phyloP scores from a whole-genome alignment of 2,888 invertebrate genomes.

The Empis livida region DNA sequence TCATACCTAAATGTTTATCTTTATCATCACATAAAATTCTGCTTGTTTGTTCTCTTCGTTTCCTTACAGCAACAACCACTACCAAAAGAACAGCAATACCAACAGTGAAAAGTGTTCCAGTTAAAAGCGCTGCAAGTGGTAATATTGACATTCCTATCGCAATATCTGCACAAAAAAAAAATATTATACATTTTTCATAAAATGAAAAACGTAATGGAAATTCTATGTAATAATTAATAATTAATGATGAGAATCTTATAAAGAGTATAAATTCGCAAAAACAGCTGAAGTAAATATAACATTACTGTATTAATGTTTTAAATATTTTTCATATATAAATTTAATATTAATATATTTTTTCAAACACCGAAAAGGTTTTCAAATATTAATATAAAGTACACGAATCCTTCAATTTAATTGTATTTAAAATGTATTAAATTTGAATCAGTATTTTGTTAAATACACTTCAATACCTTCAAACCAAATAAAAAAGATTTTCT shows the following conservation, averaged over 20 bases:
- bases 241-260: neutral
- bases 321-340: too few species aligned
- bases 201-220: neutral
- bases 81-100: constrained; percentile 50
- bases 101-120: constrained; percentile 51
- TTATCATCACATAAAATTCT: constrained; percentile 39
- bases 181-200: neutral
- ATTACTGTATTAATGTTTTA: too few species aligned
- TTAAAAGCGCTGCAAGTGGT: constrained; percentile 55
- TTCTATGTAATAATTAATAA: neutral
- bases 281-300: too few species aligned
- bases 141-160: constrained; percentile 55
- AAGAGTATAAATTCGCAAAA: too few species aligned
- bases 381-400: too few species aligned
- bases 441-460: too few species aligned
- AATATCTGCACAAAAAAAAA: constrained; percentile 40
- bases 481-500: too few species aligned
- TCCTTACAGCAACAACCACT: constrained; percentile 49
- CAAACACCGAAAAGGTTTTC: too few species aligned
- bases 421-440: too few species aligned
- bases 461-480: too few species aligned
- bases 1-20: constrained; percentile 36
- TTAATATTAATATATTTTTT: too few species aligned
- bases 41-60: constrained; percentile 44
- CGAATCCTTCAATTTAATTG: too few species aligned